These are phyloP conservation scores for Andrena marginata DNA, from an alignment of 2,888 invertebrate genomes.

Conservation along the genomic window DNA sequence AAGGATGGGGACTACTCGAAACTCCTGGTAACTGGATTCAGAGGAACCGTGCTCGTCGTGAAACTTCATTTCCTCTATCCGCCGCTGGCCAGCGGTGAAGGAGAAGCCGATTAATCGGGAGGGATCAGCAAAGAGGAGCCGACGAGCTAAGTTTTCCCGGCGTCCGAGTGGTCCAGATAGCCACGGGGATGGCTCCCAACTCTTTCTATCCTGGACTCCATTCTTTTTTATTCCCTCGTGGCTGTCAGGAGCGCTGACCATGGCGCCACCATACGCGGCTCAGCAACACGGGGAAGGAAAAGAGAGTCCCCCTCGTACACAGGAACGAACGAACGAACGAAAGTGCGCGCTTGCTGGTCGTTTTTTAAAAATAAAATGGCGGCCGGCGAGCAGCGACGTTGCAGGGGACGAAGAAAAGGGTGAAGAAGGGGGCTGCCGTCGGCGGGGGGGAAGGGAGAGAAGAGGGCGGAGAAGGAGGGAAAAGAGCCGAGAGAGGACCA, in stretches of 20 bases:
- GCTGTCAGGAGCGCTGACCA: slow-evolving; percentile 79
- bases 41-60: slow-evolving; percentile 71
- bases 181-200: slow-evolving; percentile 44
- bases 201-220: slow-evolving; percentile 45
- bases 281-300: slow-evolving; percentile 45
- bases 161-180: slow-evolving; percentile 54
- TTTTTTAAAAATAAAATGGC: slow-evolving; percentile 84
- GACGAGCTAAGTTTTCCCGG: slow-evolving; percentile 47
- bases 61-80: slow-evolving; percentile 78
- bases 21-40: slow-evolving; percentile 60
- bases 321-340: slow-evolving; percentile 72
- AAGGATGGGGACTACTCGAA: no score
- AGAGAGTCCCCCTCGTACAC: slow-evolving; percentile 17
- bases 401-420: slow-evolving; percentile 68
- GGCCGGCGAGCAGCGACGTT: slow-evolving; percentile 72
- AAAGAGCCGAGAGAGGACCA: slow-evolving; percentile 80
- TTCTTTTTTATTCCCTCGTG: slow-evolving; percentile 68
- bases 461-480: slow-evolving; percentile 54
- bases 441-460: slow-evolving; percentile 37
- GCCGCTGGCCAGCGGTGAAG: slow-evolving; percentile 28
- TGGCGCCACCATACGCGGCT: slow-evolving; percentile 81
- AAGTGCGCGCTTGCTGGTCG: slow-evolving; percentile 77
- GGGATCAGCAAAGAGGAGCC: slow-evolving; percentile 1
- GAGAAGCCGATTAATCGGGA: slow-evolving; percentile 23
- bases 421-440: slow-evolving; percentile 24